Percentiles rank a stretch among this genome's conserved stretches.
phyloP scores from a whole-genome alignment of 2,113 vertebrate species.

The Paramormyrops kingsleyae region DNA sequence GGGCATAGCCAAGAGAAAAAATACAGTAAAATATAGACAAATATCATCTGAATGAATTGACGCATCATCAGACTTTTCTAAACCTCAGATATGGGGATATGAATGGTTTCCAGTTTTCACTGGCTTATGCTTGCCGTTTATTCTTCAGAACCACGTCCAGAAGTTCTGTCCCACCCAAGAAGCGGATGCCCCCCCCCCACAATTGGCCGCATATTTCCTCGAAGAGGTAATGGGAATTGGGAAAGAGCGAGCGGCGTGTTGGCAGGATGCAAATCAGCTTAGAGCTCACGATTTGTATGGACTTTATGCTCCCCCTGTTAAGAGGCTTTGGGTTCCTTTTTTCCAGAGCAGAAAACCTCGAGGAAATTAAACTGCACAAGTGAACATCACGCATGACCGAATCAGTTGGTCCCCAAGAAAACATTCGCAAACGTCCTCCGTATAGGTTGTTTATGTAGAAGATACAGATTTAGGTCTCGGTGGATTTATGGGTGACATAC shows the following conservation, averaged over 20 bases:
- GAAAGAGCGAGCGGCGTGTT: background rate
- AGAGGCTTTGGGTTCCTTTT: constrained; percentile 36
- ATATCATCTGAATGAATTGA: background rate
- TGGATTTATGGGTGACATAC: background rate
- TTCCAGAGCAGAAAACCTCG: constrained; percentile 14
- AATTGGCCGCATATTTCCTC: background rate
- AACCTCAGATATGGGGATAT: background rate
- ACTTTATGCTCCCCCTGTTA: constrained; percentile 14
- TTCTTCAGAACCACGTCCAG: background rate
- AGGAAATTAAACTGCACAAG: constrained; percentile 40
- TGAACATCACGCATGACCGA: constrained; percentile 11
- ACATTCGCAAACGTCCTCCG: background rate
- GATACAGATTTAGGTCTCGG: background rate
- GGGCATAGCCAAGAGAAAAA: background rate
- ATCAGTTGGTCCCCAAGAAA: background rate
- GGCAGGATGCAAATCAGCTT: constrained; percentile 9
- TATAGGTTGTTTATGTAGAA: background rate
- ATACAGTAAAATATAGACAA: background rate
- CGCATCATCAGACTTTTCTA: background rate
- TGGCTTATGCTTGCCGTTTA: background rate
- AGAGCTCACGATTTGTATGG: constrained; percentile 22
- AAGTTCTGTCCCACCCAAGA: background rate
- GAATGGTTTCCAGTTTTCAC: background rate
- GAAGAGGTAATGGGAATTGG: background rate
- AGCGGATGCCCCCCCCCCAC: background rate